phyloP scores from a whole-genome alignment of 2,888 invertebrate species.

The Melangyna quadrimaculata region DNA sequence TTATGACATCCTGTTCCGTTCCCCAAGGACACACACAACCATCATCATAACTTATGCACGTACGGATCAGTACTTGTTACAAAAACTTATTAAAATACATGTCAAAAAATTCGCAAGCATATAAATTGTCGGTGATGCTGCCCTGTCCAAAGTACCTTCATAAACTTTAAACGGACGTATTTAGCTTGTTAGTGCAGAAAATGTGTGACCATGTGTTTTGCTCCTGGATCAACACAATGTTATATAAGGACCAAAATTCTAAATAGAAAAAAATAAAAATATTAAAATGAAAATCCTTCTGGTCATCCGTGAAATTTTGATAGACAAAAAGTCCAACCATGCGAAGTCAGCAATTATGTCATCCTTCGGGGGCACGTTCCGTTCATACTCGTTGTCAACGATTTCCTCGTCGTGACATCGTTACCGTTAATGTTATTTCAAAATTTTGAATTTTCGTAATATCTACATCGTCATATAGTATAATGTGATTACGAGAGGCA shows the following conservation, averaged over 20 bases:
- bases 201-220: slow-evolving; percentile 36
- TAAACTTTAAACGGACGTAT: slow-evolving; percentile 68
- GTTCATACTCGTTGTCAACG: background rate
- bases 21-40: slow-evolving; percentile 30
- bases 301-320: slow-evolving; percentile 67
- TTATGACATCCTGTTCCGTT: slow-evolving; percentile 38
- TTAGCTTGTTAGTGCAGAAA: slow-evolving; percentile 64
- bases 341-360: slow-evolving; percentile 69
- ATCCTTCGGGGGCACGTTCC: slow-evolving; percentile 21
- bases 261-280: slow-evolving; percentile 17
- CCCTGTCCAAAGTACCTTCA: slow-evolving; percentile 46
- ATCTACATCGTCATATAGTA: slow-evolving; percentile 30
- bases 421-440: slow-evolving; percentile 48
- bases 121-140: slow-evolving; percentile 39
- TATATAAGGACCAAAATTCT: slow-evolving; percentile 22
- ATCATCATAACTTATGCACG: slow-evolving; percentile 52
- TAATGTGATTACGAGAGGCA: slow-evolving; percentile 46
- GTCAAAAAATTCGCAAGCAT: slow-evolving; percentile 60
- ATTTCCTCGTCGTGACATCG: background rate
- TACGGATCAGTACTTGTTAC: slow-evolving; percentile 67
- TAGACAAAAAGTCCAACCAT: slow-evolving; percentile 66
- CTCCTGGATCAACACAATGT: slow-evolving; percentile 29
- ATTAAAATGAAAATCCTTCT: slow-evolving; percentile 31
- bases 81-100: slow-evolving; percentile 71
- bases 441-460: slow-evolving; percentile 54